Base-by-base conservation (phyloP, 37 sponge, comb jelly and placozoan genomes). In the Geodia barretti region DNA sequence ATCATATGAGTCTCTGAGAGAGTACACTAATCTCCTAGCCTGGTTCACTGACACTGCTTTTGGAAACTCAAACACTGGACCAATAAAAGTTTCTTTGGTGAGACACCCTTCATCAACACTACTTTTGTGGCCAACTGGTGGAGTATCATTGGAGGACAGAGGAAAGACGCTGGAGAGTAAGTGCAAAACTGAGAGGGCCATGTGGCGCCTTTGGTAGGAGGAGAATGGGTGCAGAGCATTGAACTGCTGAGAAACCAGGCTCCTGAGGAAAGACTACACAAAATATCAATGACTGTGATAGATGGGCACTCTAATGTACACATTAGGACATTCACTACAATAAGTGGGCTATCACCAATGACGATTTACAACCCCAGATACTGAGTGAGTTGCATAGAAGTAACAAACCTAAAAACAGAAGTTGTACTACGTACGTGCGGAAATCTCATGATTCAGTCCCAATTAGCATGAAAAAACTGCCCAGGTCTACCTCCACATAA, bases 141-240 rank as follows among this genome's bases (percentile, higher is more conserved):
- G 1, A 19, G 41, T 7, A 73, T 21, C 36, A 38, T 20, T 23
- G 47, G 39, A 73, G 3, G 70, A 5, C 11, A 3, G 54, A 36
- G 77, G 37, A 5, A 64, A 81, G 28, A 82, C 62, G 32, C 11
- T 40, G 14, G 74, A 29, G 58, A 86, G 23, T 26, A 78, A 30
- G 26, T 73, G 71, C 33, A 92, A 76, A 39, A 83, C 25, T 40
- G 70, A 66, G 36, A 92, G 85, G 21, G 89, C 78, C 43, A 84
- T 84, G 43, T 80, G 33, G 33, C 92, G 67, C 43, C 92, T 60
- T 39, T 92, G 92, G 61, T 79, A 92, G 24, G 88, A 84, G 9
- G 84, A 83, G 25, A 87, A 38, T 17, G 92, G 92, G 41, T 84
- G 84, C 32, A 92, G 81, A 3, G 25, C 70, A 34, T 28, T n/a